Conservation (phyloP, 2,797 vertebrate genomes). For the Syncerus caffer region DNA sequence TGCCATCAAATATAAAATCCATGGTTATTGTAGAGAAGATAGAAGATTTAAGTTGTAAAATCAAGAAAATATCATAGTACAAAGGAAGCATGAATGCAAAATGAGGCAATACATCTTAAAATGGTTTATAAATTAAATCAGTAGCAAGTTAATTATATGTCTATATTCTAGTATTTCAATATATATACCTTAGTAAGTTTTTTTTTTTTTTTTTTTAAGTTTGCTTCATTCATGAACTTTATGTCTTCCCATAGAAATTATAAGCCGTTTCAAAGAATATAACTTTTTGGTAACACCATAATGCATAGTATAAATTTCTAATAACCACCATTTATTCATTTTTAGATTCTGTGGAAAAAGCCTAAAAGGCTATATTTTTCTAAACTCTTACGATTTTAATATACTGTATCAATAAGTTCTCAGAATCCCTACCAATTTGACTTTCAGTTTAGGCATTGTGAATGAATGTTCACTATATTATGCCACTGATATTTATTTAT, state of each 20-base stretch:
- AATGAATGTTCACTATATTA: not conserved
- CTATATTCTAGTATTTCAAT: conserved; percentile 4
- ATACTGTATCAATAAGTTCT: not conserved
- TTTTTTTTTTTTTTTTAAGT: not conserved
- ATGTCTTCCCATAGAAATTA: conserved; percentile 4
- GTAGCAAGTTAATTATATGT: conserved; percentile 16
- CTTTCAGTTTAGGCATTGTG: not conserved
- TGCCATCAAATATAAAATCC: not conserved
- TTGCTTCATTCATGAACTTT: not conserved
- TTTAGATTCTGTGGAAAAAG: not conserved
- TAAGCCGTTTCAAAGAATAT: not conserved
- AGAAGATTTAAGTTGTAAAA: conserved; percentile 54
- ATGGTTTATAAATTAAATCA: conserved; percentile 42
- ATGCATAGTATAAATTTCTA: not conserved
- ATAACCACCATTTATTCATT: not conserved
- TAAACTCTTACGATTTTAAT: not conserved
- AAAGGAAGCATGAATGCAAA: conserved; percentile 14
- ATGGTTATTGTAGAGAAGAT: conserved; percentile 38
- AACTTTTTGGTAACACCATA: conserved; percentile 1
- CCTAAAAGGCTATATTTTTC: not conserved
- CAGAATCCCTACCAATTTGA: not conserved
- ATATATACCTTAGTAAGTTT: not conserved
- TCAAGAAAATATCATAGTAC: conserved; percentile 46
- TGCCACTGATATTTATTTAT: not conserved
- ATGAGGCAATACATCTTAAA: conserved; percentile 43